A percentile compares a stretch with the other conserved stretches of the same genome.
Evolutionary conservation across 1,140 invertebrate genomes (phyloP).

Genomic region (Cyclargus thomasi): DNA sequence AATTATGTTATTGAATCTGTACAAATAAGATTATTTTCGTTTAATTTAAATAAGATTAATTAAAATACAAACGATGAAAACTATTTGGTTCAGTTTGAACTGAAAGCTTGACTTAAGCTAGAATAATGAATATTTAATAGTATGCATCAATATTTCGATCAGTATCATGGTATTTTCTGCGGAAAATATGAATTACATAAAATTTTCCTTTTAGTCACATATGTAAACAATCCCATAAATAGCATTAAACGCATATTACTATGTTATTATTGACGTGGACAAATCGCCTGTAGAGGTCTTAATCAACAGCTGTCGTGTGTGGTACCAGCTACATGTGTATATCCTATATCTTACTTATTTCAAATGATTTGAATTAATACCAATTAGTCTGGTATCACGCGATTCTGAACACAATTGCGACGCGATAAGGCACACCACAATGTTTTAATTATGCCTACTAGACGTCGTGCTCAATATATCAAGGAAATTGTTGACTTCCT

Average conservation of each 20-base stretch:
- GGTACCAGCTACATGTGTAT: constrained; percentile 21
- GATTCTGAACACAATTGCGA: background rate
- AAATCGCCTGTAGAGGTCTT: background rate
- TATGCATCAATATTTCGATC: no score
- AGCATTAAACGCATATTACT: background rate
- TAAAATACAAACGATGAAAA: no score
- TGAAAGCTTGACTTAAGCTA: no score
- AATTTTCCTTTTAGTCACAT: background rate
- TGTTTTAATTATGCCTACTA: constrained; percentile 7
- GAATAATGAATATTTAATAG: no score
- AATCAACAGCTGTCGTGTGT: constrained; percentile 14
- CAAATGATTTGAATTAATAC: constrained; percentile 20
- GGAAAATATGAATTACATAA: background rate
- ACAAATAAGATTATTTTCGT: no score
- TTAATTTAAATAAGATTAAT: no score
- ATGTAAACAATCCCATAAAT: background rate
- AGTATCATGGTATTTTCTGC: background rate
- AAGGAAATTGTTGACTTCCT: constrained; percentile 29
- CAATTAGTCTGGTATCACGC: background rate
- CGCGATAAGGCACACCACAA: constrained; percentile 3
- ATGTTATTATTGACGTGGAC: background rate
- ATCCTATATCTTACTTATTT: constrained; percentile 28
- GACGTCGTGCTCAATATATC: constrained; percentile 26
- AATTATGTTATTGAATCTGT: no score
- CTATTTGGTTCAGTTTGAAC: no score